Base-by-base conservation (phyloP, 2,888 invertebrate species). In the Cataglyphis albicans region DNA sequence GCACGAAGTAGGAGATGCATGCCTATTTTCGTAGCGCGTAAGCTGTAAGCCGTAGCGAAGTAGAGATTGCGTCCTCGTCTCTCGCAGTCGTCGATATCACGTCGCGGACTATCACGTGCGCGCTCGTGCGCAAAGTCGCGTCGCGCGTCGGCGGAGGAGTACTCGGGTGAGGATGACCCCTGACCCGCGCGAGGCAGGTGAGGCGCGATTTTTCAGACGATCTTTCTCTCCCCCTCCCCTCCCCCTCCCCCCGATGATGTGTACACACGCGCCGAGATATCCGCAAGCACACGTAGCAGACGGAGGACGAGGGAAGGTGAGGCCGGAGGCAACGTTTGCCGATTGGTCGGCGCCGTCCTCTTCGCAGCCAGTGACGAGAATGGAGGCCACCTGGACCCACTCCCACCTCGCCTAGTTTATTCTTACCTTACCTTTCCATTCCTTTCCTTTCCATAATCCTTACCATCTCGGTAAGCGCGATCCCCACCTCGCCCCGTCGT, bases 321-420 rank as follows among this genome's bases (percentile, higher is more conserved):
- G 91, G 87, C 85, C 83, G 85, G 86, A 89, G 88, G 88, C 86
- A 80, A 83, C 87, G 90, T 88, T 88, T 90, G 84, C 91, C 92
- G 91, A 92, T 92, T 92, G 92, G 92, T 89, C 89, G 88, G 85
- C 86, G 87, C 88, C 87, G 90, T 92, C 90, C 90, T 89, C 90
- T 85, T 88, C 90, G 86, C 87, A 91, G 91, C 92, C 92, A 92
- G 92, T 92, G 92, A 91, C 91, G 91, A 92, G 92, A 92, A 92
- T 92, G 92, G 92, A 92, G 92, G 92, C 92, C 92, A 92, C 91
- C 87, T 89, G 90, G 91, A 90, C 91, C 88, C 89, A 91, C 91
- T 91, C 90, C 91, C 91, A 91, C 90, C 87, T 88, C 89, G 88
- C 89, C 90, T 92, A 91, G 90, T 91, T 91, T 88, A 88, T 89